These are phyloP conservation scores for silkworm (Bombyx mori) DNA, from an alignment of 1,140 invertebrate genomes.

Conservation along the genomic window ASM3026992v2 NC_085131.1:10580001-10580500, in stretches of 20 bases:
- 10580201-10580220: slow-evolving; percentile 48
- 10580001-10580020: too few relatives aligned
- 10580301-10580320: too few relatives aligned
- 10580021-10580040: too few relatives aligned
- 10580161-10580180: slow-evolving; percentile 67
- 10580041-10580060: too few relatives aligned
- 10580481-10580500: slow-evolving; percentile 61
- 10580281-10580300: not conserved
- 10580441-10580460: slow-evolving; percentile 50
- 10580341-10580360: too few relatives aligned
- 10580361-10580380: too few relatives aligned
- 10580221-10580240: slow-evolving; percentile 54
- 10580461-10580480: slow-evolving; percentile 68
- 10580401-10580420: slow-evolving; percentile 6
- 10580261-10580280: slow-evolving; percentile 31
- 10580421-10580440: slow-evolving; percentile 36
- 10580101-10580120: slow-evolving; percentile 56
- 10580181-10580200: slow-evolving; percentile 57
- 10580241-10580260: slow-evolving; percentile 32
- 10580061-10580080: too few relatives aligned
- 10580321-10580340: too few relatives aligned
- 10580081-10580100: not conserved
- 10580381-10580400: too few relatives aligned
- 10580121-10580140: slow-evolving; percentile 54
- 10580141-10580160: slow-evolving; percentile 41